These are phyloP conservation scores for Baccha elongata DNA, from an alignment of 2,888 invertebrate genomes.

Conservation along the genomic window DNA sequence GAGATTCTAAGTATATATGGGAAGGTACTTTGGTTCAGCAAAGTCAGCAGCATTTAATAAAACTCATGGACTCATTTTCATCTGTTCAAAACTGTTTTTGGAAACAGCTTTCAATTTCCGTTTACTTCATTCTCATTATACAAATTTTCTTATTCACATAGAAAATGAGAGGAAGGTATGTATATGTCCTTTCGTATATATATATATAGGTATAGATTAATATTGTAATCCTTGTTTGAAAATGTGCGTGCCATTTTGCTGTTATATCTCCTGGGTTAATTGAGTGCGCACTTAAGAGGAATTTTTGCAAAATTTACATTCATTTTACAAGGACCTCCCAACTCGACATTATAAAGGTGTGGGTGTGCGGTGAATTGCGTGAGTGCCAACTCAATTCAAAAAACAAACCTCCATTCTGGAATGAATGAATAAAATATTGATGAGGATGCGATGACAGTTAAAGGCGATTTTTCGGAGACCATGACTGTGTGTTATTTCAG, in stretches of 20 bases:
- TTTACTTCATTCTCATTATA: slow-evolving; percentile 16
- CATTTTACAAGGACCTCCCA: slow-evolving; percentile 30
- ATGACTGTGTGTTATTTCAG: slow-evolving; percentile 21
- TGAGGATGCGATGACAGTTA: slow-evolving; percentile 52
- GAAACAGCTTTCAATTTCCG: slow-evolving; percentile 35
- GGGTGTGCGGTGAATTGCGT: neutral
- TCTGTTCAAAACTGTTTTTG: neutral
- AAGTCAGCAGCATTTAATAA: slow-evolving; percentile 52
- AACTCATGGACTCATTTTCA: slow-evolving; percentile 3
- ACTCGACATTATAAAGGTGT: neutral
- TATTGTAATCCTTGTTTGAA: slow-evolving; percentile 69
- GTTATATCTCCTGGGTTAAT: slow-evolving; percentile 65
- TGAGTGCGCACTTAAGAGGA: slow-evolving; percentile 71
- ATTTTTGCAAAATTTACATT: slow-evolving; percentile 66
- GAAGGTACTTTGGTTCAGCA: neutral
- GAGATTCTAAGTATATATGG: neutral
- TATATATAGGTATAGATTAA: too few species aligned
- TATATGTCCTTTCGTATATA: slow-evolving; percentile 5
- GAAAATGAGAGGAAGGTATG: neutral
- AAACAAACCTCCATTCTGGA: slow-evolving; percentile 27
- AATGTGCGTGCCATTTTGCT: slow-evolving; percentile 54
- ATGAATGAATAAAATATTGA: slow-evolving; percentile 72
- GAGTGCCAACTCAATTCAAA: slow-evolving; percentile 1
- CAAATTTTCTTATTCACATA: neutral
- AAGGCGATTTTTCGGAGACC: slow-evolving; percentile 26